A percentile compares a stretch with the other conserved stretches of the same genome.
phyloP scores from a whole-genome alignment of 2,888 invertebrate species.

The Gandaritis pyraliata region DNA sequence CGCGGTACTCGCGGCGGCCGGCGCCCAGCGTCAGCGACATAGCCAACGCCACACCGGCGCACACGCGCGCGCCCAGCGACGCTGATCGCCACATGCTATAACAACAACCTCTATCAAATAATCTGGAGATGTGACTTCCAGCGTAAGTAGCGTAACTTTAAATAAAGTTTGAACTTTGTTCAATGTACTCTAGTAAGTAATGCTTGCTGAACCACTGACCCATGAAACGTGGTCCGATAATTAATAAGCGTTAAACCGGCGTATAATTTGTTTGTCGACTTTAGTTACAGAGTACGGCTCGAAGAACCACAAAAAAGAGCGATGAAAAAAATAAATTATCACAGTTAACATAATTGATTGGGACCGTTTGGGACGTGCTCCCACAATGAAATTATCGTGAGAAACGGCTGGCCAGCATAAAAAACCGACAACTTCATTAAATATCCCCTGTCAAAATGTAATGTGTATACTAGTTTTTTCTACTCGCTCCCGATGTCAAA shows the following conservation, averaged over 20 bases:
- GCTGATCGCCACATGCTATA: conserved; percentile 72
- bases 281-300: conserved; percentile 53
- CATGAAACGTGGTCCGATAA: conserved; percentile 56
- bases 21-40: conserved; percentile 71
- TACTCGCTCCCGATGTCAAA: conserved; percentile 81
- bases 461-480: conserved; percentile 80
- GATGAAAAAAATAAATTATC: conserved; percentile 67
- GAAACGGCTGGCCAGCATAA: conserved; percentile 63
- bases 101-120: too few species aligned
- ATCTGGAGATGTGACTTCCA: too few species aligned
- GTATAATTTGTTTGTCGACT: conserved; percentile 76
- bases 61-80: conserved; percentile 68
- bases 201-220: conserved; percentile 17
- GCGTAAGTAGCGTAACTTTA: too few species aligned
- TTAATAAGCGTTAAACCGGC: conserved; percentile 73
- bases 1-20: conserved; percentile 71
- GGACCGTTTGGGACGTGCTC: conserved; percentile 76
- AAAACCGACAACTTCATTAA: conserved; percentile 81
- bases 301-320: conserved; percentile 51
- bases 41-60: conserved; percentile 70
- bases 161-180: too few species aligned
- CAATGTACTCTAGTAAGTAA: too few species aligned
- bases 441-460: conserved; percentile 83
- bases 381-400: conserved; percentile 75
- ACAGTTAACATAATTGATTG: conserved; percentile 83